Evolutionary conservation across 2,113 vertebrate genomes (phyloP).

Genomic region (Coregonus clupeaformis): DNA sequence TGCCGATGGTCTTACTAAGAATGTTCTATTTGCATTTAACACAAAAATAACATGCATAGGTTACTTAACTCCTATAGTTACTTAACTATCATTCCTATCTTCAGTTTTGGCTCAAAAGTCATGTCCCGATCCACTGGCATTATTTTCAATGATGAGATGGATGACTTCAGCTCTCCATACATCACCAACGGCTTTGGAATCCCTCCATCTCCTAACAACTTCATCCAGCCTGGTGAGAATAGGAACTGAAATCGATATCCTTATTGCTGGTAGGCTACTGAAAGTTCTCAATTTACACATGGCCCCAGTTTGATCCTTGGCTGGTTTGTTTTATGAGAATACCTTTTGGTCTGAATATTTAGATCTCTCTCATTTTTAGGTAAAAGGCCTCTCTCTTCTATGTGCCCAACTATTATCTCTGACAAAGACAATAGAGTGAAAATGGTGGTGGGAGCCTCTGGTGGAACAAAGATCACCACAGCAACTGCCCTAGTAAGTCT

Average conservation of each 20-base stretch:
- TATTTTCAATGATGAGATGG: conserved; percentile 94
- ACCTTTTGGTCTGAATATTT: background rate
- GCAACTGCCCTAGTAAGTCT: conserved; percentile 83
- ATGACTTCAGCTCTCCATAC: conserved; percentile 90
- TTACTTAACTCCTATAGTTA: too few relatives aligned
- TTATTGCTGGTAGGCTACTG: too few relatives aligned
- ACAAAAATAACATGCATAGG: background rate
- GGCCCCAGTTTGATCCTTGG: background rate
- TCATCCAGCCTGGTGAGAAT: conserved; percentile 87
- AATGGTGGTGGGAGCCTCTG: conserved; percentile 93
- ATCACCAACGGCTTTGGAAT: conserved; percentile 84
- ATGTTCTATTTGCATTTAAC: too few relatives aligned
- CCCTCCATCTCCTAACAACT: conserved; percentile 89
- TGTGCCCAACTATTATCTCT: conserved; percentile 88
- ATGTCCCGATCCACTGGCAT: conserved; percentile 86
- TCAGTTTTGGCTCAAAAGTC: conserved; percentile 91
- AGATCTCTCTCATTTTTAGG: conserved; percentile 67
- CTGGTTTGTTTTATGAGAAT: background rate
- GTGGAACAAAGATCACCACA: conserved; percentile 93
- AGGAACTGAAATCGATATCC: conserved; percentile 13
- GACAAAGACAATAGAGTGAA: conserved; percentile 81
- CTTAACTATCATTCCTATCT: conserved; percentile 17
- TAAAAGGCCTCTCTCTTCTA: conserved; percentile 90
- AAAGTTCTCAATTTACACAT: too few relatives aligned
- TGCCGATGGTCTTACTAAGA: background rate